Evolutionary conservation across 2,888 invertebrate genomes (phyloP).

Genomic region (Drosophila anomalipes): DNA sequence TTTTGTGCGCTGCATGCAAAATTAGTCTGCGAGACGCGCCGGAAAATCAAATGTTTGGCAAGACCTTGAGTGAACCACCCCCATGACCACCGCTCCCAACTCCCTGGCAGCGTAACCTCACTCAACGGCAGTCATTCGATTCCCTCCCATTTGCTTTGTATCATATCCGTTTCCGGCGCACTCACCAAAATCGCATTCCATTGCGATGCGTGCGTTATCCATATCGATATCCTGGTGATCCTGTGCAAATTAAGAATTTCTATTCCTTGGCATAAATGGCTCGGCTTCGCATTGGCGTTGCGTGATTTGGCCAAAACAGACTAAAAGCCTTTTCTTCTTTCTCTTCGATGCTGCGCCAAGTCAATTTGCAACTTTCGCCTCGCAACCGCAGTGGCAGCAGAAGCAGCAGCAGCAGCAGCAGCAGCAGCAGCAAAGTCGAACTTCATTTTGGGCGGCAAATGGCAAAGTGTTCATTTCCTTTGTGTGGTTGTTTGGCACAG

Average conservation of each 20-base stretch:
- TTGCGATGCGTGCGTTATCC: slow-evolving; percentile 57
- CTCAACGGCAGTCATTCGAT: not conserved
- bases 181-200: slow-evolving; percentile 53
- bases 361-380: slow-evolving; percentile 68
- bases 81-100: not conserved
- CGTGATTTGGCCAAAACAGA: slow-evolving; percentile 33
- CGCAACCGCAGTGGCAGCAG: not conserved
- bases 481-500: slow-evolving; percentile 51
- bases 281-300: slow-evolving; percentile 24
- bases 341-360: slow-evolving; percentile 40
- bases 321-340: slow-evolving; percentile 46
- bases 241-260: slow-evolving; percentile 40
- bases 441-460: slow-evolving; percentile 21
- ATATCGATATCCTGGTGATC: slow-evolving; percentile 50
- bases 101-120: not conserved
- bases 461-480: slow-evolving; percentile 76
- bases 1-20: slow-evolving; percentile 77
- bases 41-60: slow-evolving; percentile 72
- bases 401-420: not conserved
- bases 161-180: slow-evolving; percentile 68
- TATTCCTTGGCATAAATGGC: slow-evolving; percentile 44
- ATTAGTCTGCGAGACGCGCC: slow-evolving; percentile 58
- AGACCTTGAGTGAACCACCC: slow-evolving; percentile 60
- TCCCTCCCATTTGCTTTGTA: slow-evolving; percentile 33
- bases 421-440: slow-evolving; percentile 6